phyloP scores from a whole-genome alignment of 2,113 vertebrate genomes.

The Podiceps cristatus region DNA sequence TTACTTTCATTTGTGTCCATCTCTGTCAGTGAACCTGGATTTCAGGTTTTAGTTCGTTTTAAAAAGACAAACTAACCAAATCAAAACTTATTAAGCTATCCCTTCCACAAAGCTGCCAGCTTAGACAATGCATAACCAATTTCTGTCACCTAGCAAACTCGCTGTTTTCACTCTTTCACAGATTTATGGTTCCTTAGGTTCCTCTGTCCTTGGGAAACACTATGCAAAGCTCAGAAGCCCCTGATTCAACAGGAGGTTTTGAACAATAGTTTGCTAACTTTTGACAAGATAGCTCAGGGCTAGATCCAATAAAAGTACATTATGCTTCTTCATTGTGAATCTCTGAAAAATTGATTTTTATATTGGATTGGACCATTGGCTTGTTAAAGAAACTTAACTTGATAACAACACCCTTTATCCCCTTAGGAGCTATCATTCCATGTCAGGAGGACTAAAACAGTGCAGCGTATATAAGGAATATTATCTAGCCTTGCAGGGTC shows the following conservation, averaged over 20 bases:
- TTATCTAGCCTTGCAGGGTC: constrained; percentile 6
- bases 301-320: constrained; percentile 53
- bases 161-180: neutral
- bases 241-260: neutral
- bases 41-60: neutral
- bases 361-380: constrained; percentile 46
- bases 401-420: constrained; percentile 41
- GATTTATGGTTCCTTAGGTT: neutral
- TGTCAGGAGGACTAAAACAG: constrained; percentile 1
- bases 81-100: neutral
- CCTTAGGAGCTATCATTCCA: constrained; percentile 12
- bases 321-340: constrained; percentile 17
- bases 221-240: neutral
- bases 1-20: neutral
- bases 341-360: constrained; percentile 55
- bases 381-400: constrained; percentile 53
- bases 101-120: neutral
- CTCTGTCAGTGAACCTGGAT: neutral
- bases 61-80: neutral
- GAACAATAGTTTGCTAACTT: constrained; percentile 36
- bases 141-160: neutral
- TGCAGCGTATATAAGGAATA: neutral
- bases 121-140: neutral
- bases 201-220: neutral
- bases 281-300: constrained; percentile 27